These are phyloP conservation scores for Tachysurus vachellii DNA, from an alignment of 2,113 vertebrate species.

Conservation along the genomic window DNA sequence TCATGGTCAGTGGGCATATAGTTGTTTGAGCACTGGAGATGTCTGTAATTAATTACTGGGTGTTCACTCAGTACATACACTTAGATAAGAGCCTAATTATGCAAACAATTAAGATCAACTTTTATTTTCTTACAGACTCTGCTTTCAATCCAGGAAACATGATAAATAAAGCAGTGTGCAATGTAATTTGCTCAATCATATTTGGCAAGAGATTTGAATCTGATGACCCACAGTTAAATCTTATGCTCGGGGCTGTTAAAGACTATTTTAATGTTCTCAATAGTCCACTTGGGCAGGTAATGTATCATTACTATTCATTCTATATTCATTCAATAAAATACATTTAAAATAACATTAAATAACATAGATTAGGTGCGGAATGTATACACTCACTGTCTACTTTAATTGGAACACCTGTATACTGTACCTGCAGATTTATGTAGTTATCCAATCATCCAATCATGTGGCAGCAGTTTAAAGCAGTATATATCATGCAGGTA, in stretches of 20 bases:
- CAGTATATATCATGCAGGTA: no score
- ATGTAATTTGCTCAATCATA: conserved; percentile 58
- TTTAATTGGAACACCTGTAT: no score
- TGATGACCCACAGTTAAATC: conserved; percentile 48
- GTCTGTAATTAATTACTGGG: no score
- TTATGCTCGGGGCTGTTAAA: conserved; percentile 37
- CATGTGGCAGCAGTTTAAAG: no score
- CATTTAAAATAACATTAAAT: neutral
- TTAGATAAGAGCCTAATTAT: neutral
- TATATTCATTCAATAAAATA: neutral
- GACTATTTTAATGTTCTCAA: conserved; percentile 45
- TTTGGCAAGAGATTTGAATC: conserved; percentile 58
- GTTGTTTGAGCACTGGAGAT: no score
- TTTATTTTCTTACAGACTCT: conserved; percentile 39
- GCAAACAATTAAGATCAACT: neutral
- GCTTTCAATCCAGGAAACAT: conserved; percentile 46
- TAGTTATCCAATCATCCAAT: no score
- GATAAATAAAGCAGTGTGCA: conserved; percentile 45
- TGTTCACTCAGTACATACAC: neutral
- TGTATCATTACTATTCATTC: neutral
- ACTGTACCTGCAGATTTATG: no score
- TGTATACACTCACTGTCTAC: no score
- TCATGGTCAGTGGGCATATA: no score
- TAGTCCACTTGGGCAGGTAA: conserved; percentile 55
- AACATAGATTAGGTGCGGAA: no score